Evolutionary conservation across 2,888 invertebrate genomes (phyloP), one percentile per base, ranked within the genome.

Genomic region (Crematogaster levior): DNA sequence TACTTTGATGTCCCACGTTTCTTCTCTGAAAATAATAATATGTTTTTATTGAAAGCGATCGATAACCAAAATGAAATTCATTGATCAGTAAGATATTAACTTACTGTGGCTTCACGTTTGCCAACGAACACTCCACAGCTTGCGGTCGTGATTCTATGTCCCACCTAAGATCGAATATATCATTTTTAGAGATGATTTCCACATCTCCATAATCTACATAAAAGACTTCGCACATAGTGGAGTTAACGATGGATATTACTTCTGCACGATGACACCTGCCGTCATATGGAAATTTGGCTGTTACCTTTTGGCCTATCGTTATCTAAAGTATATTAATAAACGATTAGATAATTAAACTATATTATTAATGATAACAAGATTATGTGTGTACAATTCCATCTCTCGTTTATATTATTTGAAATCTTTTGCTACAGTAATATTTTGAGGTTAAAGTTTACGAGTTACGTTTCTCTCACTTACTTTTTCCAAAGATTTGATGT

Each of bases 121-220:
- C 97, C 86, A 98, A 95, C 93, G 96, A 97, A 93, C 98, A 98
- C 94, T 98, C 98, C 93, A 98, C 97, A 0, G 98, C 98, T 96
- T 98, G 97, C 92, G 97, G 97, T 66, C 97, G 95, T 18, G 98
- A 95, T 72, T 96, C 95, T 68, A 97, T n/a, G n/a, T n/a, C n/a
- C n/a, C n/a, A 94, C 92, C 97, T 96, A 92, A 98, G 95, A 90
- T 97, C 97, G 87, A 96, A 97, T 15, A 98, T 94, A 84, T 97
- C 96, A 73, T 96, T 95, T 3, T 96, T 95, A 0, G 96, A 95
- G 4, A 97, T 95, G 91, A 96, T n/a, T n/a, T 97, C 97, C 83
- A 96, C 96, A 30, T 98, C 98, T 0, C 98, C 98, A 94, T 98
- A 98, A 95, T 99, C 98, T 74, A 98, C 96, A 94, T 96, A 98